Conservation (phyloP, 2,888 invertebrate species). For the Drosophila tripunctata region DNA sequence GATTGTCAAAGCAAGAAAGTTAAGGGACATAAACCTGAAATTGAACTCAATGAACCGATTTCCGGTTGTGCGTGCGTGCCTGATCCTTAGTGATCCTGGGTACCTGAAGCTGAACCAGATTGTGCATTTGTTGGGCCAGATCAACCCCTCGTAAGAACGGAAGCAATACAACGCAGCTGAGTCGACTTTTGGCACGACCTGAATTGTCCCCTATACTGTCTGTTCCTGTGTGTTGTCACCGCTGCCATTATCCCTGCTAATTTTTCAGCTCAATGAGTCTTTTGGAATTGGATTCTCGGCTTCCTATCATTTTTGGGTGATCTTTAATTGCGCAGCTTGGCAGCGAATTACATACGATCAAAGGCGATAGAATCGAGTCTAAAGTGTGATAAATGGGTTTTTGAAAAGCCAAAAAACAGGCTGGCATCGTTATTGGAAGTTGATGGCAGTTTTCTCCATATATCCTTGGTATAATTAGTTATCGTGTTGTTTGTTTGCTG, state of each 20-base stretch:
- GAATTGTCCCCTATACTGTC: constrained; percentile 1
- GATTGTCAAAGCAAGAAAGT: constrained; percentile 63
- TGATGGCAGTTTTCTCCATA: constrained; percentile 9
- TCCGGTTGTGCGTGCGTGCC: constrained; percentile 61
- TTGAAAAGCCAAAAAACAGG: constrained; percentile 58
- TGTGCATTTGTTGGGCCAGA: constrained; percentile 62
- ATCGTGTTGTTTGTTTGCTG: constrained; percentile 66
- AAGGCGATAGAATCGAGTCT: constrained; percentile 34
- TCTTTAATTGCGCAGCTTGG: constrained; percentile 78
- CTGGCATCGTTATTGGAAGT: constrained; percentile 3
- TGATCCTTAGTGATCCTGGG: neutral
- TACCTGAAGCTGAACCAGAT: constrained; percentile 71
- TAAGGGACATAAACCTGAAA: constrained; percentile 53
- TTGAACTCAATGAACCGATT: constrained; percentile 71
- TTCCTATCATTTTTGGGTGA: constrained; percentile 45
- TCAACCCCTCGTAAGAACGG: constrained; percentile 61
- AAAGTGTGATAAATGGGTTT: constrained; percentile 81
- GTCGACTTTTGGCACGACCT: constrained; percentile 67
- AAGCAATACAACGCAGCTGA: constrained; percentile 73
- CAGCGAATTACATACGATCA: constrained; percentile 67
- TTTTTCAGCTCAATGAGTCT: constrained; percentile 79
- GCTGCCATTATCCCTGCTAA: constrained; percentile 81
- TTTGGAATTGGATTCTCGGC: constrained; percentile 45
- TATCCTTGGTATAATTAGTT: constrained; percentile 54
- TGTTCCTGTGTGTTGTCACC: constrained; percentile 69